Percentiles rank a stretch among this genome's conserved stretches.
phyloP scores from a whole-genome alignment of 2,113 vertebrate genomes.

The Phoenicopterus ruber region DNA sequence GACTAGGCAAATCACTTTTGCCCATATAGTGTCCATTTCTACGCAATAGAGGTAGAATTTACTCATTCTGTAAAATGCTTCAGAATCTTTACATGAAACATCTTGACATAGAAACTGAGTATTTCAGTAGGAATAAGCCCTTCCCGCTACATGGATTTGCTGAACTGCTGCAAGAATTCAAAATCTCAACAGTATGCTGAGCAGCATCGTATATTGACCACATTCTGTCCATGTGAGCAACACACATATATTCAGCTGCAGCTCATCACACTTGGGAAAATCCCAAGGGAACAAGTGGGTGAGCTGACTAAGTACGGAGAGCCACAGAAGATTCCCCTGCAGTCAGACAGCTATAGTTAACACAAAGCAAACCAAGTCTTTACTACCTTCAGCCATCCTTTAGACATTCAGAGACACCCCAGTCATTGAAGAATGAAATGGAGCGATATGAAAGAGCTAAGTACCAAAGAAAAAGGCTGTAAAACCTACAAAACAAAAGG shows the following conservation, averaged over 20 bases:
- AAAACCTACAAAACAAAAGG: slow-evolving; percentile 64
- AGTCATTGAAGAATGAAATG: slow-evolving; percentile 10
- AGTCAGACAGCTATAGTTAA: not conserved
- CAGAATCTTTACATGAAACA: not conserved
- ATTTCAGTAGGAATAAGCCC: not conserved
- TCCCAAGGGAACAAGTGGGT: not conserved
- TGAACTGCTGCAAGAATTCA: not conserved
- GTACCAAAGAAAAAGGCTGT: slow-evolving; percentile 28
- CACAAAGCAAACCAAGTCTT: not conserved
- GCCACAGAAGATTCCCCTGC: not conserved
- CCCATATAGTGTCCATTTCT: not conserved
- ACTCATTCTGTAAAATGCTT: not conserved
- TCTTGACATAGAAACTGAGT: not conserved
- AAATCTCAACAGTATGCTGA: not conserved
- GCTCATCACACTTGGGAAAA: not conserved
- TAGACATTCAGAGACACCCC: not conserved
- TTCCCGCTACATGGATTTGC: not conserved
- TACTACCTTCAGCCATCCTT: not conserved
- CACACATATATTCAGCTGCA: not conserved
- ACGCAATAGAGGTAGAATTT: not conserved
- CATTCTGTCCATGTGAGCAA: not conserved
- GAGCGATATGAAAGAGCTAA: not conserved
- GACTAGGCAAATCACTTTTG: not conserved
- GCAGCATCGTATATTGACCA: not conserved
- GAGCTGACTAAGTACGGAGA: not conserved